Evolutionary conservation across 2,797 vertebrate species (phyloP), one percentile per base, ranked within the genome.

Genomic region (Uromys caudimaculatus): DNA sequence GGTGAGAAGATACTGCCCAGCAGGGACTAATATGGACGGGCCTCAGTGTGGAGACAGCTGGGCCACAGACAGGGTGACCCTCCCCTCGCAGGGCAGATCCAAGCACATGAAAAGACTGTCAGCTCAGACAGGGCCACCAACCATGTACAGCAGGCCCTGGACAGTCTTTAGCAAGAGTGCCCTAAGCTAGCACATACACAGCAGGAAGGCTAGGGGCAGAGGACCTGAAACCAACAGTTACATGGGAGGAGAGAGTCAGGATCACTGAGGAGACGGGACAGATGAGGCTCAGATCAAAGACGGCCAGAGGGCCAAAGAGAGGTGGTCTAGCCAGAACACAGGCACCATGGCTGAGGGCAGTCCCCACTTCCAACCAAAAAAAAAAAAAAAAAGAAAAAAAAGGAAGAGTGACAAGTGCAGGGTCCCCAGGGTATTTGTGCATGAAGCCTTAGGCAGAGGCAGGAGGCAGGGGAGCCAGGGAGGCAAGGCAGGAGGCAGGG

Each of bases 301-400:
- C 7, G 8, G 29, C 11, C 21, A 9, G 60, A 29, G 10, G 32
- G 81, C 2, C 6, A 44, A 32, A 6, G 47, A 11, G 32, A 85
- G 58, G 50, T 1, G 38, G 47, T 6, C 0, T 3, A 29, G 60
- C 16, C 32, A 21, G 69, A 76, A 17, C 21, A 6, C 8, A 21
- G 19, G 7, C 77, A 32, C n/a, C 44, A 29, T 0, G 27, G 1
- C 35, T 2, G 7, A 23, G 38, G 41, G 23, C 5, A 2, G 41
- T 38, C 27, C 23, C 54, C 41, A 35, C 60, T 50, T 9, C 3
- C 2, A 3, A 14, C 1, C 3, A 84, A 52, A 35, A 38, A 58
- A 44, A 44, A 44, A 44, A 44, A 44, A 44, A 44, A 6, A 6
- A 44, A 44, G 44, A 44, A 6, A n/a, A n/a, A n/a, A n/a, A n/a